Percentiles rank a stretch among this genome's conserved stretches.
Conservation (phyloP, 1,140 invertebrate species). For the Heliconius himera region DNA sequence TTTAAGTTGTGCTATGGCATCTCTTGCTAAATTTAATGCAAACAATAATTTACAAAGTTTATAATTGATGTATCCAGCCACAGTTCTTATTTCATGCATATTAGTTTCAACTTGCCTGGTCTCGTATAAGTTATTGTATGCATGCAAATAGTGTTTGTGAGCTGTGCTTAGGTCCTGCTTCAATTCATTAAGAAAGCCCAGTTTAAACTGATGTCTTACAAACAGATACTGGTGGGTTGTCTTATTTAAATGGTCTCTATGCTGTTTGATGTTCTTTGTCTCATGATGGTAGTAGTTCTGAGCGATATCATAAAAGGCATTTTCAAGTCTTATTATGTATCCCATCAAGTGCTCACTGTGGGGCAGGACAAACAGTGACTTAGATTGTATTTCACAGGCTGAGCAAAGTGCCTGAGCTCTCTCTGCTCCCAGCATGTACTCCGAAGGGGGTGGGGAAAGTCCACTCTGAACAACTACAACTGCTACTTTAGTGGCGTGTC, state of each 20-base stretch:
- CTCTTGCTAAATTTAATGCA: slow-evolving; percentile 92
- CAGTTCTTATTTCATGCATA: slow-evolving; percentile 94
- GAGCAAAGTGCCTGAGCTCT: slow-evolving; percentile 93
- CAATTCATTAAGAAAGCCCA: slow-evolving; percentile 97
- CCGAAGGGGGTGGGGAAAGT: slow-evolving; percentile 88
- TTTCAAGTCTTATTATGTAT: slow-evolving; percentile 90
- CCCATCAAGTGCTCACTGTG: slow-evolving; percentile 94
- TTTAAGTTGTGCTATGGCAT: slow-evolving; percentile 96
- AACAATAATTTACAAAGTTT: slow-evolving; percentile 96
- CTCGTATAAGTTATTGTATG: slow-evolving; percentile 94
- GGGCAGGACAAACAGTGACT: slow-evolving; percentile 95
- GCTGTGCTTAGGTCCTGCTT: slow-evolving; percentile 94
- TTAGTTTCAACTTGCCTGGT: slow-evolving; percentile 94
- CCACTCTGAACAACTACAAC: slow-evolving; percentile 95
- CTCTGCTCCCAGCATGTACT: slow-evolving; percentile 94
- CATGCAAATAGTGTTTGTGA: slow-evolving; percentile 96
- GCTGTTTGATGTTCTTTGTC: slow-evolving; percentile 92
- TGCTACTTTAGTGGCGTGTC: slow-evolving; percentile 92
- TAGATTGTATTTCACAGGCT: slow-evolving; percentile 95
- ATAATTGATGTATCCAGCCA: slow-evolving; percentile 98
- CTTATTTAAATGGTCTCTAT: slow-evolving; percentile 95
- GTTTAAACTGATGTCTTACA: slow-evolving; percentile 98
- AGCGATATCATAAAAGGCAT: slow-evolving; percentile 95
- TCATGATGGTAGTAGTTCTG: slow-evolving; percentile 96
- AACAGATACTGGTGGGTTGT: slow-evolving; percentile 95